Percentiles rank a stretch among this genome's conserved stretches.
These are phyloP conservation scores for Meloidogyne chitwoodi DNA, from an alignment of 1,140 invertebrate genomes.

Conservation along the genomic window DNA sequence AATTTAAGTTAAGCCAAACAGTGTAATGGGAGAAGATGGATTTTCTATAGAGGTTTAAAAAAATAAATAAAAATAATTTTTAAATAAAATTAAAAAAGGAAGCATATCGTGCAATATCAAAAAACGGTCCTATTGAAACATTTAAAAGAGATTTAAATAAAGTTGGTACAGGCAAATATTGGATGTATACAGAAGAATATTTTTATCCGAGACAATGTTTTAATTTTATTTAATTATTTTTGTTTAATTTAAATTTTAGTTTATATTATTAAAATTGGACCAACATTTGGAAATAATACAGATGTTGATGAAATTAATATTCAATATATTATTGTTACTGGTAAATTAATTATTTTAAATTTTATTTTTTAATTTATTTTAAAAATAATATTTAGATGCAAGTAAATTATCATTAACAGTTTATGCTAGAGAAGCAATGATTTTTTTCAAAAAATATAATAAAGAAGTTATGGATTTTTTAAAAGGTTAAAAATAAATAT, in stretches of 20 bases:
- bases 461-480: conserved; percentile 56
- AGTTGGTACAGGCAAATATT: conserved; percentile 58
- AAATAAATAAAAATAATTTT: background rate
- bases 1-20: conserved; percentile 54
- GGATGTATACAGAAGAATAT: conserved; percentile 60
- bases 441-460: conserved; percentile 59
- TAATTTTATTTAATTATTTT: conserved; percentile 16
- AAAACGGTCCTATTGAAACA: conserved; percentile 58
- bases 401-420: conserved; percentile 55
- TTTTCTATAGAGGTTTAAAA: conserved; percentile 55
- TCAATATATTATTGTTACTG: conserved; percentile 55
- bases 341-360: background rate
- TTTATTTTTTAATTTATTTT: background rate
- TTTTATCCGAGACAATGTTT: conserved; percentile 60
- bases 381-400: conserved; percentile 33
- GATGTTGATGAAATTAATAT: conserved; percentile 38
- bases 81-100: conserved; percentile 20
- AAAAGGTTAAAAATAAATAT: conserved; percentile 29
- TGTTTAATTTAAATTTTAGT: conserved; percentile 44
- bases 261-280: conserved; percentile 59
- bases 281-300: conserved; percentile 53
- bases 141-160: conserved; percentile 60
- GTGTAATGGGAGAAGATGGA: conserved; percentile 59
- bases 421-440: conserved; percentile 54
- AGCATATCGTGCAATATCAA: conserved; percentile 54